Evolutionary conservation across 2,113 vertebrate genomes (phyloP).

Genomic region (Nesoenas mayeri): DNA sequence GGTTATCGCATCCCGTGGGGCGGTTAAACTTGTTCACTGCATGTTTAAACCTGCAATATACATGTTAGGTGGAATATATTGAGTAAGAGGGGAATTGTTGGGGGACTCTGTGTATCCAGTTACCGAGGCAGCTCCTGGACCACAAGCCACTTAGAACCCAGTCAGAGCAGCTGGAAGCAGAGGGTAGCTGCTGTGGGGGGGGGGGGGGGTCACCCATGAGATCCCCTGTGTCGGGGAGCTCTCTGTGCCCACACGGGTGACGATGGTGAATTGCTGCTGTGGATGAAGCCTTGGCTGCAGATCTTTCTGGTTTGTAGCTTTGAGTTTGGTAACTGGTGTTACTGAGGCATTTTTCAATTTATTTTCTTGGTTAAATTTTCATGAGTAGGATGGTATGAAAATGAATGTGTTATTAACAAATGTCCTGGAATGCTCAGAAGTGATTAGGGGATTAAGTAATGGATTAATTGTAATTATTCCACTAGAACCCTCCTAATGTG

Average conservation of each 20-base stretch:
- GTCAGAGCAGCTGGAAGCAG: fast-evolving
- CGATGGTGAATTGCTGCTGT: fast-evolving
- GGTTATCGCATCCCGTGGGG: background rate
- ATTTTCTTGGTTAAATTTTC: background rate
- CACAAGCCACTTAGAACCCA: background rate
- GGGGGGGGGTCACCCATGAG: fast-evolving
- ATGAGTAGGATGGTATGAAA: background rate
- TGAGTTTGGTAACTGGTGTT: background rate
- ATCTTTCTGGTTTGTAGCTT: background rate
- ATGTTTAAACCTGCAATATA: background rate
- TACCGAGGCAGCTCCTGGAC: background rate
- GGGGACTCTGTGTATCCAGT: background rate
- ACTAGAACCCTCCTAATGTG: background rate
- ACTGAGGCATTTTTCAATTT: background rate
- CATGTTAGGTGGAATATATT: background rate
- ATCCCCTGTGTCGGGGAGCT: fast-evolving
- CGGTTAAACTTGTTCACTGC: background rate
- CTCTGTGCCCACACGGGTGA: fast-evolving
- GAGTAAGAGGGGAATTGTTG: background rate
- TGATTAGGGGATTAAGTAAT: background rate
- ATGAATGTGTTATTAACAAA: background rate
- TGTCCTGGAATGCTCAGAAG: background rate
- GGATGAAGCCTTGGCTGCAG: fast-evolving
- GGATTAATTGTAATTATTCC: slow-evolving; percentile 19
- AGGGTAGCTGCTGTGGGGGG: background rate